Evolutionary conservation across 1,140 invertebrate species (phyloP).

Genomic region (Olivierus martensii): DNA sequence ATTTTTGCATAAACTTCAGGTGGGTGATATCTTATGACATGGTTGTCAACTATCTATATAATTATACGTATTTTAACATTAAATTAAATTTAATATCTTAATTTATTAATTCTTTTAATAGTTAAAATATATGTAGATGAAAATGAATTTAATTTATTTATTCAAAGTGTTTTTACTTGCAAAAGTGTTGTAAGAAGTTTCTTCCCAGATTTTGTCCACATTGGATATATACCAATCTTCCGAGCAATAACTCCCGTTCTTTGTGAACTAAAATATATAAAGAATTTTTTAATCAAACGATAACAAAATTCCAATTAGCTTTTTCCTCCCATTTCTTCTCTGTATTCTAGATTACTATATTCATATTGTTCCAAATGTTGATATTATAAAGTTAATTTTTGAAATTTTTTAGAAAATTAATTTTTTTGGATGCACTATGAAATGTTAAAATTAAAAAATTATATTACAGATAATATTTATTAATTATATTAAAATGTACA

Average conservation of each 20-base stretch:
- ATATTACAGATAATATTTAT: neutral
- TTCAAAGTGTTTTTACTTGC: slow-evolving; percentile 44
- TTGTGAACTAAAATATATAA: slow-evolving; percentile 35
- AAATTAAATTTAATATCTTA: neutral
- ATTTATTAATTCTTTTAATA: neutral
- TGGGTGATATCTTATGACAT: slow-evolving; percentile 81
- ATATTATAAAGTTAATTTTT: too few relatives aligned
- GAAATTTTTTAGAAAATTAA: too few relatives aligned
- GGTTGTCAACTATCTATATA: slow-evolving; percentile 77
- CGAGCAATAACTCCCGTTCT: slow-evolving; percentile 75
- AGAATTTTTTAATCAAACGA: too few relatives aligned
- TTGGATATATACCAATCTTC: slow-evolving; percentile 84
- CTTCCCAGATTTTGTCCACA: slow-evolving; percentile 80
- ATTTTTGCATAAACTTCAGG: slow-evolving; percentile 51
- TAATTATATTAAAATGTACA: too few relatives aligned
- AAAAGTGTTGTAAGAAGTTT: slow-evolving; percentile 63
- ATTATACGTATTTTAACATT: neutral
- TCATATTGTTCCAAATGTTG: too few relatives aligned
- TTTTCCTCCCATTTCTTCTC: too few relatives aligned
- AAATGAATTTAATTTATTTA: neutral
- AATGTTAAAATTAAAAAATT: slow-evolving; percentile 7
- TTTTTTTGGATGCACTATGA: too few relatives aligned
- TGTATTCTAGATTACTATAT: too few relatives aligned
- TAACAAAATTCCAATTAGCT: too few relatives aligned
- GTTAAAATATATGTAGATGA: neutral